Conservation (phyloP, 2,797 vertebrate species). For the Liasis olivaceus region DNA sequence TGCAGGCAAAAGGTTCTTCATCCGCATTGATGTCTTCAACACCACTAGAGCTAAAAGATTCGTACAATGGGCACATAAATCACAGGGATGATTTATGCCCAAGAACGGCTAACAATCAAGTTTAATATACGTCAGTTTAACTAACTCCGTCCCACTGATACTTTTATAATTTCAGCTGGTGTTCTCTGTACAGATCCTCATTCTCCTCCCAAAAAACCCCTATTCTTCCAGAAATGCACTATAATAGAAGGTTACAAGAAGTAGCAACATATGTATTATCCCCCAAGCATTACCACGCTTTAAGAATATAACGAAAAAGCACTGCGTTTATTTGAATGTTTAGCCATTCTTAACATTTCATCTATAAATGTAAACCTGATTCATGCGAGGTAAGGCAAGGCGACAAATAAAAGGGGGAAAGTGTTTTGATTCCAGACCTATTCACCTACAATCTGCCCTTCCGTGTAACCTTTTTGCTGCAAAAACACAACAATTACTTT, state of each 20-base stretch:
- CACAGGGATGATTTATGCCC: background rate
- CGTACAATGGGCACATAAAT: background rate
- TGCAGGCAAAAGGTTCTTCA: background rate
- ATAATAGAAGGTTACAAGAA: background rate
- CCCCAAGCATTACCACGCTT: background rate
- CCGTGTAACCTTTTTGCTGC: background rate
- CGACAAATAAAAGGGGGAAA: conserved; percentile 1
- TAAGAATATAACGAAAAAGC: background rate
- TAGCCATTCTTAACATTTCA: conserved; percentile 25
- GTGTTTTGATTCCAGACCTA: conserved; percentile 11
- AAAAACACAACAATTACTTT: background rate
- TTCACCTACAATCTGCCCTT: background rate
- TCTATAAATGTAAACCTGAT: conserved; percentile 1
- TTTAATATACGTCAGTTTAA: background rate
- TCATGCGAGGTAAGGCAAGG: background rate
- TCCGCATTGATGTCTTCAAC: background rate
- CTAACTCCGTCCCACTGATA: background rate
- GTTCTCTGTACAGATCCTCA: background rate
- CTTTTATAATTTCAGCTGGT: background rate
- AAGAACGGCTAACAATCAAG: background rate
- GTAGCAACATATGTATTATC: conserved; percentile 7
- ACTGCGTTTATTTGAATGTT: conserved; percentile 20
- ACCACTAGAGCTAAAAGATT: background rate
- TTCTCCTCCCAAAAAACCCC: background rate
- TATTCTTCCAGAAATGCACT: background rate